These are phyloP conservation scores for Solen grandis DNA, from an alignment of 1,140 invertebrate genomes.

Conservation along the genomic window DNA sequence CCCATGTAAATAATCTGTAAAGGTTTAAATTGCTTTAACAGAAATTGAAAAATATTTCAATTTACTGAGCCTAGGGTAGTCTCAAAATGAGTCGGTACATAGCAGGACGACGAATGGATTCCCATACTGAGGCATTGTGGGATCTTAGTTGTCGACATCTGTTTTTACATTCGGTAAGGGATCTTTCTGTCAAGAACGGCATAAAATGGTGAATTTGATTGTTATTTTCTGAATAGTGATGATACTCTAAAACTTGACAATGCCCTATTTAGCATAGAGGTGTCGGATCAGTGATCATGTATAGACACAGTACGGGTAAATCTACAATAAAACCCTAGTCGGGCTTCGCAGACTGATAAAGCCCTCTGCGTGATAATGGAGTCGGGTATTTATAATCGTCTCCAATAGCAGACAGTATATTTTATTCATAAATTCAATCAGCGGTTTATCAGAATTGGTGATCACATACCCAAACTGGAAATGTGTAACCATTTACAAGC, in stretches of 20 bases:
- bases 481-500: constrained; percentile 42
- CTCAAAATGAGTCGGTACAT: too few species aligned
- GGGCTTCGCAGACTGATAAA: constrained; percentile 31
- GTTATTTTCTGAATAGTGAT: constrained; percentile 44
- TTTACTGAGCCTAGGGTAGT: neutral
- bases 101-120: too few species aligned
- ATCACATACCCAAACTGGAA: constrained; percentile 41
- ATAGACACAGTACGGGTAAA: constrained; percentile 39
- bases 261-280: constrained; percentile 53
- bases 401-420: constrained; percentile 12
- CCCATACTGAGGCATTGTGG: too few species aligned
- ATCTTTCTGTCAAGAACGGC: constrained; percentile 40
- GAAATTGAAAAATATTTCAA: constrained; percentile 49
- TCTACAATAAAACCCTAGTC: constrained; percentile 30
- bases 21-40: constrained; percentile 53
- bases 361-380: constrained; percentile 28
- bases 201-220: constrained; percentile 54
- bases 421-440: constrained; percentile 57
- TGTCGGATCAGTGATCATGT: constrained; percentile 26
- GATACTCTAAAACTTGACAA: constrained; percentile 52
- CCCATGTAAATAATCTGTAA: constrained; percentile 52
- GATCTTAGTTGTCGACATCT: constrained; percentile 29
- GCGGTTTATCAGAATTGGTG: constrained; percentile 18
- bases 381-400: constrained; percentile 36
- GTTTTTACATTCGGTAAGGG: constrained; percentile 52